phyloP scores from a whole-genome alignment of 92 coral and sea anemone genomes.

The Porites rus region DNA sequence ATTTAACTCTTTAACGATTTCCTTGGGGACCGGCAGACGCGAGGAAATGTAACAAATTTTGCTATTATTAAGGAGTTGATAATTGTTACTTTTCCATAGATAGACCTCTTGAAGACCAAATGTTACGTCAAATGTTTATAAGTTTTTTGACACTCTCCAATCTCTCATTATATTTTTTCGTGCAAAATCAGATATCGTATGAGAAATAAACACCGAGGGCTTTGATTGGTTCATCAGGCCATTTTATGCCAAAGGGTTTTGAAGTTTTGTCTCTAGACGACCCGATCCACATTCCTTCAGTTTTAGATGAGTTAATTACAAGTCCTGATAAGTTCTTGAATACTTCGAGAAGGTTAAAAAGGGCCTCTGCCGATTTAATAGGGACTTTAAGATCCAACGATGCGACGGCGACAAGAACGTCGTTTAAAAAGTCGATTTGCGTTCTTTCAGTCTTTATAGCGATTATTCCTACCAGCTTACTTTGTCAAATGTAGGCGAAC shows the following conservation, averaged over 20 bases:
- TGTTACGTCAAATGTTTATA: background rate
- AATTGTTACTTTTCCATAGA: background rate
- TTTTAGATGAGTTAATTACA: background rate
- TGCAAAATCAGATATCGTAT: too few species aligned
- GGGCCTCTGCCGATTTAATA: background rate
- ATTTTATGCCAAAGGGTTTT: background rate
- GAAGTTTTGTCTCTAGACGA: too few species aligned
- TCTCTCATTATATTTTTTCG: background rate
- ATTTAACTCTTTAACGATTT: background rate
- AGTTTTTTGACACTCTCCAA: background rate
- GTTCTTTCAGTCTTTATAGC: too few species aligned
- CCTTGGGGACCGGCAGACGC: background rate
- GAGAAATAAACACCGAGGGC: background rate
- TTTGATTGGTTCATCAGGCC: background rate
- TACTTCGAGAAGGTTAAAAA: background rate
- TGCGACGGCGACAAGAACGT: too few species aligned
- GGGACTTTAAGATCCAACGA: too few species aligned
- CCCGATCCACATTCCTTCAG: slow-evolving; percentile 3
- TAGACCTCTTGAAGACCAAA: background rate
- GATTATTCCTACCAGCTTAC: too few species aligned
- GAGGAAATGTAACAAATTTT: background rate
- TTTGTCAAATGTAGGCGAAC: too few species aligned
- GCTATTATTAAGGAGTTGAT: background rate
- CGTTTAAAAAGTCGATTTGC: too few species aligned
- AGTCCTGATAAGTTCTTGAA: background rate